Evolutionary conservation across 23 tunicate species (phyloP), one percentile per base, ranked within the genome.

Genomic region (Botrylloides violaceus): DNA sequence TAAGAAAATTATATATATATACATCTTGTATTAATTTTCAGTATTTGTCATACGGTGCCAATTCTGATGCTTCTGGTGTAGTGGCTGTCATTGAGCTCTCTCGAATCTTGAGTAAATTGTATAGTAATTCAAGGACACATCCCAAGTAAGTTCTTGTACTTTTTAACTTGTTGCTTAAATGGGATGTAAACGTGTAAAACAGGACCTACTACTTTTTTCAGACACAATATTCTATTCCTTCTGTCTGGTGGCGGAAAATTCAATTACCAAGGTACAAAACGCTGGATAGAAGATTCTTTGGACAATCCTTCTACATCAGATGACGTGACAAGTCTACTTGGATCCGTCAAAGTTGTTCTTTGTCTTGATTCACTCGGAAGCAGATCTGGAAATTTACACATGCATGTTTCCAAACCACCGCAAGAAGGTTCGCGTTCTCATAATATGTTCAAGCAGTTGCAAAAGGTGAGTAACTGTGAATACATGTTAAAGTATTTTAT

Each of bases 331-430:
- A 32, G 76, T n/a, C 66, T 72, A 4, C 90, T 90, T n/a, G 23
- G 63, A 55, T 72, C 66, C 55, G 79, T 87, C 30, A 75, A 83
- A 29, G 66, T 90, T 4, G 90, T 83, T 3, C 47, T 90, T 18
- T 90, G 97, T 68, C 62, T 90, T 49, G 97, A 90, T 32, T 71
- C 82, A 19, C 85, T 90, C 15, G 75, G 71, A 0, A 36, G 37
- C 28, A 36, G 36, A 21, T 26, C 55, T 19, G 90, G 73, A 15
- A 26, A 71, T 32, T 75, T 90, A 38, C 72, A 80, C 3, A 75
- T 90, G 90, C 97, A 90, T 47, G 97, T 90, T 7, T 90, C 97
- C 3, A 90, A 90, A 68, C 97, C 97, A 4, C 97, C 97, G 15
- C 64, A 34, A 4, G 64, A 74, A 31, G 81, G 82, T 9, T 60